Percentiles rank a stretch among this genome's conserved stretches.
phyloP scores from a whole-genome alignment of 2,113 vertebrate genomes.

The Halichoerus grypus region DNA sequence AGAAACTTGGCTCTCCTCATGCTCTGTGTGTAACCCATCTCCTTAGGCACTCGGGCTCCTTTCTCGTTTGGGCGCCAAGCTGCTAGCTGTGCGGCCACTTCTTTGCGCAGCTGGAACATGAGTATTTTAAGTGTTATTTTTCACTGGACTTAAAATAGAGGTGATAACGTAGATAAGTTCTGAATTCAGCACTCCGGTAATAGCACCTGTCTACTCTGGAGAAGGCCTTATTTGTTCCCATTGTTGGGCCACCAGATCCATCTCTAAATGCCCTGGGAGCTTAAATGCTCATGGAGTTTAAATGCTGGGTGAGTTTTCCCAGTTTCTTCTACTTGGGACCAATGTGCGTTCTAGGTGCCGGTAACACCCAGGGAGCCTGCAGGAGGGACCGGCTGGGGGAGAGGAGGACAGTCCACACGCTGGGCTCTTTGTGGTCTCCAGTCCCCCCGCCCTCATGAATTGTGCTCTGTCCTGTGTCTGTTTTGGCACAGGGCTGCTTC shows the following conservation, averaged over 20 bases:
- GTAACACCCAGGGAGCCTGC: not conserved
- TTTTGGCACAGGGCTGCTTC: not conserved
- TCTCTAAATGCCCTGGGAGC: not conserved
- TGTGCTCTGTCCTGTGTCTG: fast-evolving
- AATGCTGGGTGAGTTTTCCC: not conserved
- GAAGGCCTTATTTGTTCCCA: not conserved
- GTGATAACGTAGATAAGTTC: not conserved
- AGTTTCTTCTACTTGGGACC: not conserved
- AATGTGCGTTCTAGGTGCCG: not conserved
- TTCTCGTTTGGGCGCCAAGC: not conserved
- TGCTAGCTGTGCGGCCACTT: not conserved
- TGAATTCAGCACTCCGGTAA: not conserved
- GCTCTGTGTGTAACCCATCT: fast-evolving
- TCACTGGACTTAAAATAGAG: not conserved
- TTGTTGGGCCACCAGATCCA: too few relatives aligned
- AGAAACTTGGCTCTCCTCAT: not conserved
- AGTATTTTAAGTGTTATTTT: not conserved
- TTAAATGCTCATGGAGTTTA: not conserved
- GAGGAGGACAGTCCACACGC: not conserved
- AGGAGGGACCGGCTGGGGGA: not conserved
- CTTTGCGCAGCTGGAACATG: not conserved
- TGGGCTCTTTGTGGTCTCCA: fast-evolving
- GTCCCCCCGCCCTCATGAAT: not conserved
- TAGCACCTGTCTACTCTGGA: fast-evolving
- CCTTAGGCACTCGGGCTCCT: not conserved